Percentiles rank a stretch among this genome's conserved stretches.
Evolutionary conservation across 92 coral and sea anemone species (phyloP).

Genomic region (Umimayanthus chanpuru): DNA sequence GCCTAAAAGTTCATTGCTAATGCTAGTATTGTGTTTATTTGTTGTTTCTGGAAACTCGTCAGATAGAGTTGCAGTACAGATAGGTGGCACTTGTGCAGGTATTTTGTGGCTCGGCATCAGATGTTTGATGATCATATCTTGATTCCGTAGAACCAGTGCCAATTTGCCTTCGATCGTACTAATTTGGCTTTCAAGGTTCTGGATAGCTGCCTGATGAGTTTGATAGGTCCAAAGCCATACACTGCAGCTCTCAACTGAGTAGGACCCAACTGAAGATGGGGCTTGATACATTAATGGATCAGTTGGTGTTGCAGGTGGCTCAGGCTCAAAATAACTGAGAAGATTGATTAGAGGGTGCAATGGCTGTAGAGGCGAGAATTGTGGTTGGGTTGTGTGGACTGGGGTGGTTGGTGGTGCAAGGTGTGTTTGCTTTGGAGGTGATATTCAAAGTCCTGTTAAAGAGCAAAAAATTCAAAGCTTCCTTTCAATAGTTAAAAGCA

Average conservation of each 20-base stretch:
- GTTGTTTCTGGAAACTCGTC: neutral
- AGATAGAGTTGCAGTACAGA: neutral
- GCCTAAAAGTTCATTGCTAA: neutral
- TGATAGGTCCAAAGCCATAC: neutral
- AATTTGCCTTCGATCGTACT: neutral
- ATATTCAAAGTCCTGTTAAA: too few species aligned
- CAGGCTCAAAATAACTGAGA: too few species aligned
- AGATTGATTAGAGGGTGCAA: too few species aligned
- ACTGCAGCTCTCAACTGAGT: neutral
- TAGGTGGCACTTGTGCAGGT: constrained; percentile 13
- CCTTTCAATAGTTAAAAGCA: too few species aligned
- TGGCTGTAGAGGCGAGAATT: too few species aligned
- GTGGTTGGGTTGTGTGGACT: too few species aligned
- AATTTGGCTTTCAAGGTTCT: neutral
- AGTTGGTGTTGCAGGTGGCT: neutral
- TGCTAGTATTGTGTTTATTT: neutral
- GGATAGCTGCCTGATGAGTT: neutral
- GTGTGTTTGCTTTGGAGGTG: too few species aligned
- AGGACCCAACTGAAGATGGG: neutral
- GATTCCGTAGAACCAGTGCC: neutral
- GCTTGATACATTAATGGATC: neutral
- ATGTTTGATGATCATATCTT: neutral
- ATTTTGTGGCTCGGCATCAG: neutral
- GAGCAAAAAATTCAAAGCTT: too few species aligned
- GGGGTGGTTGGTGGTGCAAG: too few species aligned